Base-by-base conservation (phyloP, 2,888 invertebrate genomes). In the Limnephilus rhombicus region DNA sequence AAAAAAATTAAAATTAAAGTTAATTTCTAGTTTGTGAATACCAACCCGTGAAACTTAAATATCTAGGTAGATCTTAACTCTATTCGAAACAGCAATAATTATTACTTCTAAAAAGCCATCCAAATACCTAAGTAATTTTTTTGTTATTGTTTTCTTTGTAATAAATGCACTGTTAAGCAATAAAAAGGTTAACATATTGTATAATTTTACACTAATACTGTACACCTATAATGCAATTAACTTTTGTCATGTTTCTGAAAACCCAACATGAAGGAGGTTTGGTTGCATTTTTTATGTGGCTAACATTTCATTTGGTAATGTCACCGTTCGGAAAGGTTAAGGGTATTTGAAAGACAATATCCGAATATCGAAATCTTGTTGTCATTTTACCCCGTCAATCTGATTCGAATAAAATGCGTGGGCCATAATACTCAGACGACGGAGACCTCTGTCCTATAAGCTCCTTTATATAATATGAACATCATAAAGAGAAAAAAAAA, bases 301-400 rank as follows among this genome's bases (percentile, higher is more conserved):
- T 68, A 9, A 68, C n/a, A 85, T 85, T 85, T 85, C 18, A 37
- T 85, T 18, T 41, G 34, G 34, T n/a, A 85, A n/a, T 85, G 85
- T 85, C 85, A 24, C 41, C n/a, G 24, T 41, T 37, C 41, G 41
- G 24, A 83, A 82, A 90, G 85, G 37, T 90, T 53, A 85, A 90
- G 90, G 90, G 45, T 34, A 85, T 90, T 85, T 85, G 85, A 90
- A 90, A 85, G 85, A 90, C 85, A 90, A 90, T 68, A 82, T 34
- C n/a, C n/a, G n/a, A 45, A 7, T n/a, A 37, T 49, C 49, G 9
- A 45, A 86, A 86, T 86, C 49, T 49, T 86, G 34, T 34, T 85
- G 86, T 86, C 86, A 86, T 86, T 86, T 49, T 45, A 53, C 45
- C 29, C 41, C 9, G 49, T 86, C 53, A 49, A 82, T 18, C 29